Percentiles rank a stretch among this genome's conserved stretches.
Evolutionary conservation across 2,797 vertebrate genomes (phyloP).

Genomic region (Yasuhikotakia modesta): DNA sequence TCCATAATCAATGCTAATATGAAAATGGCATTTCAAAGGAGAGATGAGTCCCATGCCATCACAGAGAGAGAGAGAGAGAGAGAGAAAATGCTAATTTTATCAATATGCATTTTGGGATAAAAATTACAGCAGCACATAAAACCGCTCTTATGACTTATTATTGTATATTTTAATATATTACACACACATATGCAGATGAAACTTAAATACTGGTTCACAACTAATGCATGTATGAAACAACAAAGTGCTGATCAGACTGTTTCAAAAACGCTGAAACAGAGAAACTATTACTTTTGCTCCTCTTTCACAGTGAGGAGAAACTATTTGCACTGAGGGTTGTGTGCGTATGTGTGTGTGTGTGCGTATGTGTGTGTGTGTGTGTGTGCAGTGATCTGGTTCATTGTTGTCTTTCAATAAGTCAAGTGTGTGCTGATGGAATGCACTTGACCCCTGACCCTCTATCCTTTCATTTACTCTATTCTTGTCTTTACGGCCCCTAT

Average conservation of each 20-base stretch:
- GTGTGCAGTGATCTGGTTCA: slow-evolving; percentile 46
- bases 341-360: slow-evolving; percentile 44
- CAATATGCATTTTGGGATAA: too few relatives aligned
- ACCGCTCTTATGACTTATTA: too few relatives aligned
- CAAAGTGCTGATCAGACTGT: too few relatives aligned
- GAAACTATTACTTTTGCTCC: too few relatives aligned
- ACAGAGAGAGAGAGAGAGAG: slow-evolving; percentile 31
- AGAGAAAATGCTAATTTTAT: too few relatives aligned
- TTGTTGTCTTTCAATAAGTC: slow-evolving; percentile 56
- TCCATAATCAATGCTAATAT: slow-evolving; percentile 71
- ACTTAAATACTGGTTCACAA: too few relatives aligned
- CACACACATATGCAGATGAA: too few relatives aligned
- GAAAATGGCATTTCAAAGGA: slow-evolving; percentile 67
- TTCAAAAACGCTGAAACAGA: too few relatives aligned
- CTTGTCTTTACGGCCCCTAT: slow-evolving; percentile 40
- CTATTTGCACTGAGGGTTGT: slow-evolving; percentile 12
- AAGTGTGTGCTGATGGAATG: slow-evolving; percentile 54
- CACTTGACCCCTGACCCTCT: slow-evolving; percentile 56
- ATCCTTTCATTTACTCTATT: slow-evolving; percentile 57
- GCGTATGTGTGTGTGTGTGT: slow-evolving; percentile 45
- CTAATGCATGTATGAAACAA: too few relatives aligned
- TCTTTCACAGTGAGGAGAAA: slow-evolving; percentile 7
- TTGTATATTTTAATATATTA: too few relatives aligned
- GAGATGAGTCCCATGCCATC: slow-evolving; percentile 63
- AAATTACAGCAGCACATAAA: too few relatives aligned